These are phyloP conservation scores for Ichneumon xanthorius DNA, from an alignment of 2,888 invertebrate species.

Conservation along the genomic window DNA sequence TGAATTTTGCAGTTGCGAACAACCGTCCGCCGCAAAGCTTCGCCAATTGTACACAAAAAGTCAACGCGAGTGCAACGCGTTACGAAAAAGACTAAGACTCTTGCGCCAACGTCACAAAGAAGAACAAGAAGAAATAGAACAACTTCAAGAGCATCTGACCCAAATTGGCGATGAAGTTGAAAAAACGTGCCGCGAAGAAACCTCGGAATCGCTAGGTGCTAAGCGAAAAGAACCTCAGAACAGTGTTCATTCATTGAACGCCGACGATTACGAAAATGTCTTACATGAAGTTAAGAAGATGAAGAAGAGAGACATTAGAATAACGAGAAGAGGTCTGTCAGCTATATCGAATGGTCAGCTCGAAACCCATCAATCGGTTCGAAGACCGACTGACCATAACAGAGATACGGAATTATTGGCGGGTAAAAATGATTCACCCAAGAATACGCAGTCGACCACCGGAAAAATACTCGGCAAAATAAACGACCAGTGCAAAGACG, in stretches of 20 bases:
- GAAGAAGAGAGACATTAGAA: neutral
- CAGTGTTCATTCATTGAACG: neutral
- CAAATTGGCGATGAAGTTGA: conserved; percentile 47
- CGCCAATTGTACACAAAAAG: conserved; percentile 59
- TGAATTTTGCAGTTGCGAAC: conserved; percentile 13
- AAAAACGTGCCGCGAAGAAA: conserved; percentile 5
- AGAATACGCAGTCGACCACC: conserved; percentile 60
- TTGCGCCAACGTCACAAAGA: conserved; percentile 67
- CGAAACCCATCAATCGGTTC: neutral
- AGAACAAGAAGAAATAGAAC: conserved; percentile 70
- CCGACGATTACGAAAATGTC: neutral
- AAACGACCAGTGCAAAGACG: conserved; percentile 7
- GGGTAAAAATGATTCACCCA: conserved; percentile 61
- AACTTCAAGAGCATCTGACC: conserved; percentile 63
- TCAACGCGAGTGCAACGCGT: conserved; percentile 65
- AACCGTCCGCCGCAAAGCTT: conserved; percentile 30
- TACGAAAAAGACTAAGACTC: conserved; percentile 67
- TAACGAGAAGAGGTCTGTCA: neutral
- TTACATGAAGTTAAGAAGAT: neutral
- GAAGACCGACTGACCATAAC: conserved; percentile 5
- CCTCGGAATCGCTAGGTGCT: neutral
- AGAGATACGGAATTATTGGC: conserved; percentile 24
- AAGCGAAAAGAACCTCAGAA: neutral
- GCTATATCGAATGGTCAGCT: neutral
- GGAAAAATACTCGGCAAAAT: conserved; percentile 35